A percentile compares a stretch with the other conserved stretches of the same genome.
These are phyloP conservation scores for Ovis aries DNA, from an alignment of 2,113 vertebrate species.

Conservation along the genomic window ARS-UI_Ramb_v3.0 NC_056071.1:7297001-7297500, in stretches of 20 bases:
- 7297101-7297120: neutral
- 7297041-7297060: fast-evolving
- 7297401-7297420: neutral
- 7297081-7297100: neutral
- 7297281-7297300: neutral
- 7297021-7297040: neutral
- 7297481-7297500: neutral
- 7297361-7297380: neutral
- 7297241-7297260: fast-evolving
- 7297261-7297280: neutral
- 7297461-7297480: neutral
- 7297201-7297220: neutral
- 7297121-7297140: neutral
- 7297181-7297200: neutral
- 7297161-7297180: neutral
- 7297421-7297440: constrained; percentile 17
- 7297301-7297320: neutral
- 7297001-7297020: neutral
- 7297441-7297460: neutral
- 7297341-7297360: neutral
- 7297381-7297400: neutral
- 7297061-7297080: neutral
- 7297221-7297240: neutral
- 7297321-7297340: neutral
- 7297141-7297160: neutral